Evolutionary conservation across 2,888 invertebrate species (phyloP), one percentile per base, ranked within the genome.

Genomic region (Esperia sulphurella): DNA sequence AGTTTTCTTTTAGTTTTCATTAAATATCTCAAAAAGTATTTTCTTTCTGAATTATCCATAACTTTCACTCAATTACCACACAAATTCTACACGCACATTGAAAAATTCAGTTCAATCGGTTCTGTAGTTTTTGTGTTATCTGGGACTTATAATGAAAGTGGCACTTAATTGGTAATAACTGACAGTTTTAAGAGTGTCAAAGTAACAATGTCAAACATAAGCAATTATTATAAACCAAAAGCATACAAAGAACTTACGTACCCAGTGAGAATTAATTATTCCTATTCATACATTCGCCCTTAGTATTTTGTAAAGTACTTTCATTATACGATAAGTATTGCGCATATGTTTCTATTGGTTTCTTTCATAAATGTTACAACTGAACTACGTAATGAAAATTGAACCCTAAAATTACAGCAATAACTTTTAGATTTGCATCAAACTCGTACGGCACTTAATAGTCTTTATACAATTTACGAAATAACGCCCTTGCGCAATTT

Each of bases 251-350:
- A 55, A 52, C 57, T 52, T 54, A 51, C 52, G 57, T 66, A 71
- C 76, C 71, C 72, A 79, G 70, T 71, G 65, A 74, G 73, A 75
- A 63, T 71, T 68, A 75, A 76, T 77, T 72, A 67, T 70, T 70
- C 66, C 61, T 60, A 65, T 64, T 65, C 63, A 64, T 67, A 62
- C 58, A 52, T 53, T 49, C 49, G 49, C 58, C 62, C 57, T 60
- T 49, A 52, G 49, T 57, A 55, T 49, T 58, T 58, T 61, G 54
- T 58, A 60, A 69, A 71, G 67, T 57, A 61, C 63, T 75, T 72
- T 70, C 65, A 69, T 70, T 70, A 68, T 65, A 61, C 55, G 59
- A 64, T 68, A 68, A 76, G 74, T 75, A 65, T 61, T 69, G 58
- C 65, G 68, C 83, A 80, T 82, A 83, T 80, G 80, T 72, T 80